These are phyloP conservation scores for Saguinus imperator DNA, from an alignment of 2,113 vertebrate species.

Conservation along the genomic window DNA sequence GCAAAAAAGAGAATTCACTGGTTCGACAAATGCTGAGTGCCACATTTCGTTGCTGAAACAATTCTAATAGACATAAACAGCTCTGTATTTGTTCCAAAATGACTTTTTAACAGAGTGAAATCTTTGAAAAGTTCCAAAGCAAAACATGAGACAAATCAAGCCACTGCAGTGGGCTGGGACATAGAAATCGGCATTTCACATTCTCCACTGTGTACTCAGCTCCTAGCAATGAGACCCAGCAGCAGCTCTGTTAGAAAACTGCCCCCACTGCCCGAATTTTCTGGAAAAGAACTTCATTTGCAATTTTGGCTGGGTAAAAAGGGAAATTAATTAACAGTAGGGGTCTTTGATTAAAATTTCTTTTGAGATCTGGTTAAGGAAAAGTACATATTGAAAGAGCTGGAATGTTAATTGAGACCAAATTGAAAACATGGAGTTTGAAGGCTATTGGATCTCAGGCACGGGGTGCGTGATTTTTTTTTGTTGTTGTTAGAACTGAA, in stretches of 20 bases:
- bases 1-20: not conserved
- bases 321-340: not conserved
- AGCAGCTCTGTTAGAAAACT: rapidly evolving
- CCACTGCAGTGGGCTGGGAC: not conserved
- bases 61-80: not conserved
- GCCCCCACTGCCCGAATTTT: not conserved
- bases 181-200: too few relatives aligned
- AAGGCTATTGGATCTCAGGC: not conserved
- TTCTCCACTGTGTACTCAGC: not conserved
- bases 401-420: not conserved
- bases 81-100: not conserved
- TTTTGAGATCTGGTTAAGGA: not conserved
- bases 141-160: not conserved
- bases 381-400: not conserved
- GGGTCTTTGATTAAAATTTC: conserved; percentile 13
- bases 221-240: not conserved
- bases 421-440: not conserved
- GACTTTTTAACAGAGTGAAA: not conserved
- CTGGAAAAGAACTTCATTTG: not conserved
- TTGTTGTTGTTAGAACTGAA: not conserved
- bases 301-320: not conserved
- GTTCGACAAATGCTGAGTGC: not conserved
- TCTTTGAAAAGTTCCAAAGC: not conserved
- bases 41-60: not conserved
- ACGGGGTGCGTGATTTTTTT: not conserved